These are phyloP conservation scores for Nowickia ferox DNA, from an alignment of 2,888 invertebrate species.

Conservation along the genomic window DNA sequence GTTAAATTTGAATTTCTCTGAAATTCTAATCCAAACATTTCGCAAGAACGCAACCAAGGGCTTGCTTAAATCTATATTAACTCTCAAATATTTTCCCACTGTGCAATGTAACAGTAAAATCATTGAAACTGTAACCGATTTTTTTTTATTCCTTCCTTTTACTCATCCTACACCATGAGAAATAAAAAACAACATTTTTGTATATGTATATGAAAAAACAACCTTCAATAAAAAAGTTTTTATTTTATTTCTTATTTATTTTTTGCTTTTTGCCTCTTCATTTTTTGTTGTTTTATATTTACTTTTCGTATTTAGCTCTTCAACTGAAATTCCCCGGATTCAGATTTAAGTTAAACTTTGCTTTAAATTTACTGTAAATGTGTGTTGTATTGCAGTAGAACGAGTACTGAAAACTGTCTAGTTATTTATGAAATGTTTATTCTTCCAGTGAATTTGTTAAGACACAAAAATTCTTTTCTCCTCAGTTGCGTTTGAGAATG, in stretches of 20 bases:
- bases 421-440: constrained; percentile 29
- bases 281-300: constrained; percentile 6
- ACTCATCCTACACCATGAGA: background rate
- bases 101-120: constrained; percentile 20
- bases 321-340: background rate
- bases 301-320: background rate
- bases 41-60: too few relatives aligned
- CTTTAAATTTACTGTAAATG: constrained; percentile 27
- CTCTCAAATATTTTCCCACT: too few relatives aligned
- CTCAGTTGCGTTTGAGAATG: background rate
- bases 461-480: background rate
- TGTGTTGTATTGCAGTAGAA: background rate
- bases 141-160: constrained; percentile 18
- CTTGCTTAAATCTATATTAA: too few relatives aligned
- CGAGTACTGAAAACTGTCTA: background rate
- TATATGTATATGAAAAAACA: constrained; percentile 20
- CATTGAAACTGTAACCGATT: constrained; percentile 10
- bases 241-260: background rate
- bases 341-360: constrained; percentile 2
- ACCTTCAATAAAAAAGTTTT: constrained; percentile 37
- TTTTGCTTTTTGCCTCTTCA: constrained; percentile 34
- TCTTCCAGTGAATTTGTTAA: constrained; percentile 9
- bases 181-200: background rate
- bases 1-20: too few relatives aligned
- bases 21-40: too few relatives aligned